A percentile compares a stretch with the other conserved stretches of the same genome.
phyloP scores from a whole-genome alignment of 2,797 vertebrate species.

The Gallinago nigripennis region DNA sequence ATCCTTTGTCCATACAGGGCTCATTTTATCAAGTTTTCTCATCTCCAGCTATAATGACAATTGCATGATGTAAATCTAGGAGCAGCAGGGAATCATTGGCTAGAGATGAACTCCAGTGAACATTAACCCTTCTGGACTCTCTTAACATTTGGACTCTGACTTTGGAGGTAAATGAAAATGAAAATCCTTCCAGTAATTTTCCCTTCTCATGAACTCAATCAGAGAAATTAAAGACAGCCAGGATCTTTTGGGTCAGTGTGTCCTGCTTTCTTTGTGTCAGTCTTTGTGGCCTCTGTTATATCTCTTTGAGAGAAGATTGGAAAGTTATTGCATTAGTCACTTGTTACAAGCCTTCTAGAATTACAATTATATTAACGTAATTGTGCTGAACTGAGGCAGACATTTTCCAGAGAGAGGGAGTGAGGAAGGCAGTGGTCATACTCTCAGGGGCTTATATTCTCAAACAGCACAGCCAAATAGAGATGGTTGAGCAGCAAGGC shows the following conservation, averaged over 20 bases:
- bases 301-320: neutral
- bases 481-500: neutral
- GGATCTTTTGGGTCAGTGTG: neutral
- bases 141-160: neutral
- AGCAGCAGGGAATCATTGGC: neutral
- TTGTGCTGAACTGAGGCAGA: neutral
- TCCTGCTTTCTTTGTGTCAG: neutral
- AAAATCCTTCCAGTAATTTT: conserved; percentile 25
- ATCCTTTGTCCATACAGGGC: neutral
- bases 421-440: neutral
- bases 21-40: conserved; percentile 45
- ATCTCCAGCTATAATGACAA: conserved; percentile 27
- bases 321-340: neutral
- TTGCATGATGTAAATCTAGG: conserved; percentile 16
- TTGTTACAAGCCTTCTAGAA: neutral
- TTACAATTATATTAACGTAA: neutral
- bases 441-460: neutral
- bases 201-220: neutral
- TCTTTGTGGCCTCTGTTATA: neutral
- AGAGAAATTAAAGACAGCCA: neutral
- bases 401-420: neutral
- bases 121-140: conserved; percentile 41
- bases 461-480: neutral
- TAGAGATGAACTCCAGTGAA: conserved; percentile 12
- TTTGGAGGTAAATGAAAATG: conserved; percentile 6